These are phyloP conservation scores for Carassius gibelio DNA, from an alignment of 2,113 vertebrate species.

Conservation along the genomic window DNA sequence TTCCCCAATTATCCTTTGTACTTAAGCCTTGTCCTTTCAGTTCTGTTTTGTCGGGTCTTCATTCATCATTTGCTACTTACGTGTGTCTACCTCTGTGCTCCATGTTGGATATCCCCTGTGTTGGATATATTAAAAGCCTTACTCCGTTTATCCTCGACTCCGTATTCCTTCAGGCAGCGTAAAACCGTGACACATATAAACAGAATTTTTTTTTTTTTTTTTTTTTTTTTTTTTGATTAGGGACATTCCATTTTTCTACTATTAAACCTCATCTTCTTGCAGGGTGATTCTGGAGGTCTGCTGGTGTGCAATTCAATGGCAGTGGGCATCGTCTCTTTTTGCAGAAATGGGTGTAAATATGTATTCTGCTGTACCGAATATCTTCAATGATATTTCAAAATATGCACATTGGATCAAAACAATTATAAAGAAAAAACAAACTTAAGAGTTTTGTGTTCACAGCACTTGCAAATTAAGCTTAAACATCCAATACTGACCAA, in stretches of 20 bases:
- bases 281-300: slow-evolving; percentile 45
- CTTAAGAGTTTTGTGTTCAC: background rate
- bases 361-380: slow-evolving; percentile 8
- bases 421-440: background rate
- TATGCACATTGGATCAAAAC: background rate
- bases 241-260: background rate
- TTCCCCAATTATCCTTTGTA: too few species aligned
- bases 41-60: too few species aligned
- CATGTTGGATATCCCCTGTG: too few species aligned
- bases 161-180: too few species aligned
- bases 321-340: slow-evolving; percentile 34
- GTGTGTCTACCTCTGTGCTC: too few species aligned
- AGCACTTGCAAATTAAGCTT: background rate
- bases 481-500: background rate
- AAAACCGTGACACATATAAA: too few species aligned
- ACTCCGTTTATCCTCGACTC: too few species aligned
- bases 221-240: background rate
- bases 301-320: slow-evolving; percentile 35
- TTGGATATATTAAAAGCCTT: too few species aligned
- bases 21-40: too few species aligned
- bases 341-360: background rate
- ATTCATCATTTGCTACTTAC: too few species aligned
- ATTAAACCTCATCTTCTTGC: background rate
- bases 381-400: slow-evolving; percentile 32
- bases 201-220: background rate